Evolutionary conservation across 2,797 vertebrate species (phyloP).

Genomic region (Pseudochirops corinnae): DNA sequence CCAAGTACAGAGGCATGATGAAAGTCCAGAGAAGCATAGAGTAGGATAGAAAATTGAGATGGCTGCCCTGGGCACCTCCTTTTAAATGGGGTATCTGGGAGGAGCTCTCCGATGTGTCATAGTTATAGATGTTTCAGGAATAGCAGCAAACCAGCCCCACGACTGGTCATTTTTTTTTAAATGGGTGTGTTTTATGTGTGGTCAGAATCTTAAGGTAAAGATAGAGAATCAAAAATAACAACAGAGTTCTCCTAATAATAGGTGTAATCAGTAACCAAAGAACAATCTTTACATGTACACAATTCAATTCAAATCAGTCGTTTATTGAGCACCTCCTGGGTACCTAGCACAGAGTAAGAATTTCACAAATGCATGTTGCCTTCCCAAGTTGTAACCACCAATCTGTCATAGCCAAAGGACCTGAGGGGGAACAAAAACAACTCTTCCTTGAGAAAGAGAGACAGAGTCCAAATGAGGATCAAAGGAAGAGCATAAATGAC

Average conservation of each 20-base stretch:
- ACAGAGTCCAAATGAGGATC: not conserved
- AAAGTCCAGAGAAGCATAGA: not conserved
- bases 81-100: not conserved
- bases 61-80: not conserved
- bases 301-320: not conserved
- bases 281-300: not conserved
- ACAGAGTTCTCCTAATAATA: not conserved
- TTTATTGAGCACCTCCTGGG: not conserved
- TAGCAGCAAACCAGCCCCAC: not conserved
- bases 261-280: not conserved
- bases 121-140: not conserved
- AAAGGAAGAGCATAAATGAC: not conserved
- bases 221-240: not conserved
- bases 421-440: not conserved
- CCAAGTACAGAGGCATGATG: not conserved
- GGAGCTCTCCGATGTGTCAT: not conserved
- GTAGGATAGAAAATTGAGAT: not conserved
- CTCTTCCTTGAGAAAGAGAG: not conserved
- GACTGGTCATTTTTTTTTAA: not conserved
- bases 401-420: not conserved
- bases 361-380: not conserved
- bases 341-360: not conserved
- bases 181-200: not conserved
- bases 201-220: no score
- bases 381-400: not conserved